These are phyloP conservation scores for Megaleporinus macrocephalus DNA, from an alignment of 2,113 vertebrate species.

Conservation along the genomic window DNA sequence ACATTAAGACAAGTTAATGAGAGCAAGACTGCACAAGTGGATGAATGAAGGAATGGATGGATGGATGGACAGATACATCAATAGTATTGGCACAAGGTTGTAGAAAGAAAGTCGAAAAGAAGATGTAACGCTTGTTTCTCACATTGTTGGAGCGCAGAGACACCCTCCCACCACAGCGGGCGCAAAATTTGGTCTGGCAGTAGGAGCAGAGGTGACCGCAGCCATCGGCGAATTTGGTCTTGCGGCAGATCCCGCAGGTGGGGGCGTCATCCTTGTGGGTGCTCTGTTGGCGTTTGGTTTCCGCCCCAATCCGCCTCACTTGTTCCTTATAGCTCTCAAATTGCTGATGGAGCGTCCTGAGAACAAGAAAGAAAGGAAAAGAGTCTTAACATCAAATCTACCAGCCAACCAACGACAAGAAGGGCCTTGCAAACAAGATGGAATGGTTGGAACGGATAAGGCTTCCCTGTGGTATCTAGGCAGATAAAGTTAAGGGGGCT, in stretches of 20 bases:
- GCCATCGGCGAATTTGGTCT: conserved; percentile 98
- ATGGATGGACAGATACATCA: neutral
- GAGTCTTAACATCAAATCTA: neutral
- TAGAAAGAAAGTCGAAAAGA: neutral
- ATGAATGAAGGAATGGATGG: neutral
- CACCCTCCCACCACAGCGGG: conserved; percentile 94
- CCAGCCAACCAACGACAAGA: too few species aligned
- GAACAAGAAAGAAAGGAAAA: conserved; percentile 16
- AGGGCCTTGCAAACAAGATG: too few species aligned
- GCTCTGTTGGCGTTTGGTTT: conserved; percentile 90
- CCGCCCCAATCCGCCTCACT: conserved; percentile 95
- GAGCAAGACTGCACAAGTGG: neutral
- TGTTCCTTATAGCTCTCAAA: conserved; percentile 99
- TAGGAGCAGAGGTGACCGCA: conserved; percentile 98
- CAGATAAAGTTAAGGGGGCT: too few species aligned
- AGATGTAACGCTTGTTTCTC: conserved; percentile 67
- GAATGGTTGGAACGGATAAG: too few species aligned
- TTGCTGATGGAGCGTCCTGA: conserved; percentile 97
- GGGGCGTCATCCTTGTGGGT: conserved; percentile 96
- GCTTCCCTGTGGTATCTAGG: too few species aligned
- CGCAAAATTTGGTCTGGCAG: conserved; percentile 98
- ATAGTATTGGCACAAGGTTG: neutral
- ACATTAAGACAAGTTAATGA: conserved; percentile 41
- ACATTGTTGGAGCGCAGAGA: conserved; percentile 97
- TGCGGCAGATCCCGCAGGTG: conserved; percentile 96